Evolutionary conservation across 2,888 invertebrate species (phyloP), one percentile per base, ranked within the genome.

Genomic region (Meta bourneti): DNA sequence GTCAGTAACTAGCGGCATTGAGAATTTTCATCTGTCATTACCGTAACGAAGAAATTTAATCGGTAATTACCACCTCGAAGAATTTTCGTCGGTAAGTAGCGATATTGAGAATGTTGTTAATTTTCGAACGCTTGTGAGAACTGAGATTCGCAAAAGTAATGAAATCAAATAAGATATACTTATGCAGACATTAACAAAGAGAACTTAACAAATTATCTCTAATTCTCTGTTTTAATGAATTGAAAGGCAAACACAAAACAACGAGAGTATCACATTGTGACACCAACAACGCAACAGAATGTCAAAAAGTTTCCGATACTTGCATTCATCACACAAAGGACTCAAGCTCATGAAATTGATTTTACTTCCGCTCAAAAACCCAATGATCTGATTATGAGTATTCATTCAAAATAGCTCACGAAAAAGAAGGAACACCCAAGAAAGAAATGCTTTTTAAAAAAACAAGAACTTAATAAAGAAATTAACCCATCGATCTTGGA

Each of bases 401-500:
- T 61, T 61, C 61, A 16, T 16, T 61, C 61, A 61, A 61, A 61
- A 61, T 61, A 16, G 34, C 34, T 34, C 34, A 34, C 34, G 34
- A 4, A 34, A 34, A 34, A 34, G 34, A 34, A 34, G 34, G 34
- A n/a, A 34, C 34, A 4, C 34, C 34, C 34, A 34, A 34, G 34
- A 34, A 34, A 34, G 34, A 34, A 34, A 34, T 34, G 34, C 34
- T 34, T 34, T 34, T 34, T 34, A 34, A 34, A 34, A n/a, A 34
- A 34, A 34, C 34, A 34, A 34, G 34, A 34, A 34, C 34, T 9
- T 49, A 77, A 77, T 19, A 77, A 77, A 77, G 77, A 74, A 74
- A 74, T 74, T 20, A 74, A 19, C 74, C 51, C 77, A 77, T 77
- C 51, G 51, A 51, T 77, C 16, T 61, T 16, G 77, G 13, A n/a